phyloP scores from a whole-genome alignment of 2,113 vertebrate species.

The Aldabrachelys gigantea region DNA sequence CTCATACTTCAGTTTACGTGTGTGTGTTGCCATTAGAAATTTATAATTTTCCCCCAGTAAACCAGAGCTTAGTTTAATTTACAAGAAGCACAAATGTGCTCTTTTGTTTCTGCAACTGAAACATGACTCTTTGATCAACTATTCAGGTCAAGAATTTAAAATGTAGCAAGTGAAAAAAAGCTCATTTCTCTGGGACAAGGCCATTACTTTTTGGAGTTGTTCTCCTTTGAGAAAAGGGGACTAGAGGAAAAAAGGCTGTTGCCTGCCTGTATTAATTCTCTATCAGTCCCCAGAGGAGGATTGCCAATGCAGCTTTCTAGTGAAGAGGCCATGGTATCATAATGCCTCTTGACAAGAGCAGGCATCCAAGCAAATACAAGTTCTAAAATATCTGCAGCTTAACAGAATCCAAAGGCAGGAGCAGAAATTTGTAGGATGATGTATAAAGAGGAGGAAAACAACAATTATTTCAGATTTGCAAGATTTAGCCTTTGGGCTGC shows the following conservation, averaged over 20 bases:
- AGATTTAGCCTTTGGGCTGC: background rate
- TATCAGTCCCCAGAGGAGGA: background rate
- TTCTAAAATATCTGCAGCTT: background rate
- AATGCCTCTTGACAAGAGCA: background rate
- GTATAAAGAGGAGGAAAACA: background rate
- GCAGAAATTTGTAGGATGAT: background rate
- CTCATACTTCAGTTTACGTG: background rate
- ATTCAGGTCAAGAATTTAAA: slow-evolving; percentile 23
- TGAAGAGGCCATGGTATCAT: background rate
- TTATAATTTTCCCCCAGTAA: background rate
- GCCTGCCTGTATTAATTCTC: background rate
- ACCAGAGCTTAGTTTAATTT: background rate
- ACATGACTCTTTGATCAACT: background rate
- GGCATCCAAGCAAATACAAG: background rate
- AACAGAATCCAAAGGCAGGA: background rate
- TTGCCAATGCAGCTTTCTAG: background rate
- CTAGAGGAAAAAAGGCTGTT: rapidly evolving
- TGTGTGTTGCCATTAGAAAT: background rate
- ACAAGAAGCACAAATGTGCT: background rate
- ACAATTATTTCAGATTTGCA: background rate
- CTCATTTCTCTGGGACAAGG: background rate
- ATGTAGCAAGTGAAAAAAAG: background rate
- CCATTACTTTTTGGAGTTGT: background rate
- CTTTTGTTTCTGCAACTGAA: background rate
- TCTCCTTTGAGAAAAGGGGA: background rate